phyloP scores from a whole-genome alignment of 92 coral and sea anemone species.

The Scolanthus callimorphus region DNA sequence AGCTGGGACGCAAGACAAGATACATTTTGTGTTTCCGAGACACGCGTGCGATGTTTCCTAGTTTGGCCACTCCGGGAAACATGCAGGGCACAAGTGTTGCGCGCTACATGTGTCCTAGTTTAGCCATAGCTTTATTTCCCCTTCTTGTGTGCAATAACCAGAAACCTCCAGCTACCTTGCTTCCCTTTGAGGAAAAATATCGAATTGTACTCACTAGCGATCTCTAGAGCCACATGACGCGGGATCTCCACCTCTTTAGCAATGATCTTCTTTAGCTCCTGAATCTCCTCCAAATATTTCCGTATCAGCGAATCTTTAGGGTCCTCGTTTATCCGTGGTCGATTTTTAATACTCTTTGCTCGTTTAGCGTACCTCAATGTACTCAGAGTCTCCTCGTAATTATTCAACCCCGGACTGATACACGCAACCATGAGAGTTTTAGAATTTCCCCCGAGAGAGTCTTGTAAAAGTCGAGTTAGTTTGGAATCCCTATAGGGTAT shows the following conservation, averaged over 20 bases:
- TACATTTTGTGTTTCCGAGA: too few species aligned
- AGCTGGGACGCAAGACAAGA: too few species aligned
- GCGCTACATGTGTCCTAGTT: too few species aligned
- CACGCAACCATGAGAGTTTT: constrained; percentile 80
- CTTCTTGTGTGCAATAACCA: background rate
- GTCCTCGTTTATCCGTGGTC: constrained; percentile 75
- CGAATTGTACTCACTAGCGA: constrained; percentile 53
- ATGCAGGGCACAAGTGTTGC: too few species aligned
- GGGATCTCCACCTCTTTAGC: constrained; percentile 79
- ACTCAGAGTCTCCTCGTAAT: constrained; percentile 74
- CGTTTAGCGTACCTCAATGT: constrained; percentile 74
- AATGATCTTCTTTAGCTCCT: constrained; percentile 64
- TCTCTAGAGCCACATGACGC: constrained; percentile 35
- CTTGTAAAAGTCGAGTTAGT: constrained; percentile 78
- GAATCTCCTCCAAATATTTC: constrained; percentile 76
- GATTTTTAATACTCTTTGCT: constrained; percentile 70
- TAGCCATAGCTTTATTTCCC: too few species aligned
- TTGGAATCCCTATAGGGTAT: constrained; percentile 90
- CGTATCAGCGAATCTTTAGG: constrained; percentile 70
- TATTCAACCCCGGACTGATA: constrained; percentile 76
- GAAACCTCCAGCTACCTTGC: background rate
- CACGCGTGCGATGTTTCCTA: too few species aligned
- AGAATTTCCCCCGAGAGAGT: constrained; percentile 83
- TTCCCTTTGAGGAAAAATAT: too few species aligned
- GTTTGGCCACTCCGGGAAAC: too few species aligned